phyloP scores from a whole-genome alignment of 2,113 vertebrate species.

The Galbula dea region DNA sequence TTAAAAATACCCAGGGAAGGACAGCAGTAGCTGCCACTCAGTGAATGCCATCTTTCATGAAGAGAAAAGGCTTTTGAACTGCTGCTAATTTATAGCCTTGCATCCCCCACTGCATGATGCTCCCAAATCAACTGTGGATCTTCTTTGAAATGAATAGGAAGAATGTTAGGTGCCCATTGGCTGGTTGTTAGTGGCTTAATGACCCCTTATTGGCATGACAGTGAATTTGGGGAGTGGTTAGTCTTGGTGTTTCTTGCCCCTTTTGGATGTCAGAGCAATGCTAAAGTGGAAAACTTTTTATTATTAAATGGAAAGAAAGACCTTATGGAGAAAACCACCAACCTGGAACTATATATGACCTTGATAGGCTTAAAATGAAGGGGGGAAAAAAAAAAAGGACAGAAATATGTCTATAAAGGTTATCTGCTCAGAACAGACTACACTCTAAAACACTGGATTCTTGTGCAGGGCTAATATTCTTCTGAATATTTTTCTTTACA shows the following conservation, averaged over 20 bases:
- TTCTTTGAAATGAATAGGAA: neutral
- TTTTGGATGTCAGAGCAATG: neutral
- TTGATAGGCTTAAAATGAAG: neutral
- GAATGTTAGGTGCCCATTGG: conserved; percentile 8
- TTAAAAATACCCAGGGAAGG: neutral
- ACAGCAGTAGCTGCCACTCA: neutral
- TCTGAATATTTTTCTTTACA: neutral
- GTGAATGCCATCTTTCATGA: neutral
- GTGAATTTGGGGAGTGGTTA: neutral
- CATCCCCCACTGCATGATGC: neutral
- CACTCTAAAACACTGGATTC: neutral
- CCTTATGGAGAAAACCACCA: neutral
- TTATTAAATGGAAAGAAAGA: neutral
- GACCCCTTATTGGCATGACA: neutral
- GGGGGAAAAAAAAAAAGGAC: neutral
- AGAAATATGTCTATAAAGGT: neutral
- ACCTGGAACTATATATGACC: neutral
- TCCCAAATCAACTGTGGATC: neutral
- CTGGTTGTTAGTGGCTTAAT: neutral
- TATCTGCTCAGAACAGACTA: neutral
- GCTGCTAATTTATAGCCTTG: neutral
- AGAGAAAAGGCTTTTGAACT: neutral
- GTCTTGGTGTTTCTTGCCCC: neutral
- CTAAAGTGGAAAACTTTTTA: neutral
- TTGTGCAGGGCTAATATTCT: neutral